Conservation (phyloP, 2,113 vertebrate species). For the Amphiprion ocellaris region DNA sequence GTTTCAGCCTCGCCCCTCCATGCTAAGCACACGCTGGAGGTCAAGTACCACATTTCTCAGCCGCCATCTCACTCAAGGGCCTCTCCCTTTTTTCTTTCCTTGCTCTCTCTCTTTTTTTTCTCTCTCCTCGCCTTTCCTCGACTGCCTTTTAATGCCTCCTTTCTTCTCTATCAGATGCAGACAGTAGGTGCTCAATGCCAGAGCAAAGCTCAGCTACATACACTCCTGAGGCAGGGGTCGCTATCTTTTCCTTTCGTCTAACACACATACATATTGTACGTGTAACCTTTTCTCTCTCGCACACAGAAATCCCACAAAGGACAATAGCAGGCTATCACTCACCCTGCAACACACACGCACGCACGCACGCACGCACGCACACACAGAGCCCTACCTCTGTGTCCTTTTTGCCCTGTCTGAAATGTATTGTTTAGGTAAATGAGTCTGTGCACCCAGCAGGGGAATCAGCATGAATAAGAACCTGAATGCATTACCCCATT, state of each 20-base stretch:
- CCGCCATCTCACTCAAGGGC: slow-evolving; percentile 58
- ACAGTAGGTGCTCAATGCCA: slow-evolving; percentile 39
- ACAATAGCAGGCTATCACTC: slow-evolving; percentile 49
- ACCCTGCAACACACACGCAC: slow-evolving; percentile 20
- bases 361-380: slow-evolving; percentile 29
- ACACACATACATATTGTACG: slow-evolving; percentile 9
- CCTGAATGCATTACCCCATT: slow-evolving; percentile 74
- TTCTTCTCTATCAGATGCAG: slow-evolving; percentile 66
- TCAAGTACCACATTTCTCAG: slow-evolving; percentile 73
- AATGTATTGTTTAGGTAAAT: slow-evolving; percentile 82
- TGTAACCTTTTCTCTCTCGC: slow-evolving; percentile 18
- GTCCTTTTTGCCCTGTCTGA: slow-evolving; percentile 75
- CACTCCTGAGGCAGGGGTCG: slow-evolving; percentile 5
- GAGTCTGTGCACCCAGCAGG: slow-evolving; percentile 74
- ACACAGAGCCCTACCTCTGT: slow-evolving; percentile 39
- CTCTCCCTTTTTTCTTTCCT: slow-evolving; percentile 32
- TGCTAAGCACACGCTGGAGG: slow-evolving; percentile 65
- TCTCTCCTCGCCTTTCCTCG: slow-evolving; percentile 10
- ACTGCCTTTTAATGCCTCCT: slow-evolving; percentile 48
- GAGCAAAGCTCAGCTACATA: slow-evolving; percentile 4
- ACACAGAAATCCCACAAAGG: slow-evolving; percentile 37
- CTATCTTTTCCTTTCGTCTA: background rate
- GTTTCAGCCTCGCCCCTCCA: slow-evolving; percentile 52
- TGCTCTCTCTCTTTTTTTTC: slow-evolving; percentile 23
- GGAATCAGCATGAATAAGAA: slow-evolving; percentile 77